phyloP scores from a whole-genome alignment of 2,888 invertebrate genomes.

The Zootermopsis nevadensis region DNA sequence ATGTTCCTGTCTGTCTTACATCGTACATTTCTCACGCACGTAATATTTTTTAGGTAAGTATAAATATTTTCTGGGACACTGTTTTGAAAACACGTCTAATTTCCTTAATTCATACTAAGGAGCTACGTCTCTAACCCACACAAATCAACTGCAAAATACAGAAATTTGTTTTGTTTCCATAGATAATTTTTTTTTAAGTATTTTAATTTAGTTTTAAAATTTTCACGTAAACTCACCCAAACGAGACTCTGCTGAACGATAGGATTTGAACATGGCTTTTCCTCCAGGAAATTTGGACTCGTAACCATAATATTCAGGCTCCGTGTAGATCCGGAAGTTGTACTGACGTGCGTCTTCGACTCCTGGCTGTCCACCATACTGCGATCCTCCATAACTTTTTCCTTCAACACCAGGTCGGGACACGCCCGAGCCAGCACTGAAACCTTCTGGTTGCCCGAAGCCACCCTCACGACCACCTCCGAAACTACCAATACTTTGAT shows the following conservation, averaged over 20 bases:
- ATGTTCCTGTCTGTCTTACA: too few species aligned
- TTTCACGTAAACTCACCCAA: not conserved
- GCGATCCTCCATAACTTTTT: not conserved
- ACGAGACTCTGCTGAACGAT: constrained; percentile 28
- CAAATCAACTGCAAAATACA: too few species aligned
- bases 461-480: constrained; percentile 17
- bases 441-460: not conserved
- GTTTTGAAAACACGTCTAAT: too few species aligned
- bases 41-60: too few species aligned
- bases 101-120: too few species aligned
- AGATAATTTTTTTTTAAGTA: too few species aligned
- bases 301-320: constrained; percentile 49
- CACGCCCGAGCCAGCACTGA: constrained; percentile 2
- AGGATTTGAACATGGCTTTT: constrained; percentile 48
- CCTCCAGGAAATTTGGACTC: constrained; percentile 50
- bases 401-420: not conserved
- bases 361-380: not conserved
- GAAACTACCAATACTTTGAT: not conserved
- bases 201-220: too few species aligned
- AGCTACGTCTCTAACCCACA: too few species aligned
- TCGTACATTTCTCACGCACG: too few species aligned
- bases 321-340: constrained; percentile 42
- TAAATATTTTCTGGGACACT: too few species aligned
- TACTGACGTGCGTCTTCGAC: constrained; percentile 38
- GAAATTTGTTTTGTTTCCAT: too few species aligned